These are phyloP conservation scores for Phasianus colchicus DNA, from an alignment of 2,113 vertebrate genomes.

Conservation along the genomic window DNA sequence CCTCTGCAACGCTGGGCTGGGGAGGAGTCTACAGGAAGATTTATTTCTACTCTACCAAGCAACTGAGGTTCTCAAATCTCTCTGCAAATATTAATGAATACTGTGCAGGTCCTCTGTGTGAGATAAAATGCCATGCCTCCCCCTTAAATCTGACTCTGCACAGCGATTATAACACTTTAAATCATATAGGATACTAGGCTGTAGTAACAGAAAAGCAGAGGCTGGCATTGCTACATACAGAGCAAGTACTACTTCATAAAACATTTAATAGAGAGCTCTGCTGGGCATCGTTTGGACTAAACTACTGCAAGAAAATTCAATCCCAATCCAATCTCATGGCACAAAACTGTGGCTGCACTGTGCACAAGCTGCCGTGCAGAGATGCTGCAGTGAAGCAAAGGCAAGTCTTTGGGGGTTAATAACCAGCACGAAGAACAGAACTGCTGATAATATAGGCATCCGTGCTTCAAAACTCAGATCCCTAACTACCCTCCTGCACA, in stretches of 20 bases:
- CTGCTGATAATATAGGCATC: not conserved
- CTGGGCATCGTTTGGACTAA: conserved; percentile 61
- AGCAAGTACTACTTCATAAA: conserved; percentile 47
- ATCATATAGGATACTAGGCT: not conserved
- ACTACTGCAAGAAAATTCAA: conserved; percentile 46
- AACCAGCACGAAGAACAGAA: not conserved
- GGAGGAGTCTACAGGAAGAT: not conserved
- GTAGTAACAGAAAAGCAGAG: conserved; percentile 3
- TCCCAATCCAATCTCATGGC: not conserved
- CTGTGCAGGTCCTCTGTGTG: not conserved
- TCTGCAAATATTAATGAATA: conserved; percentile 26
- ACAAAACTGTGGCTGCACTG: not conserved
- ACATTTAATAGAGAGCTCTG: conserved; percentile 60
- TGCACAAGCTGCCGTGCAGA: not conserved
- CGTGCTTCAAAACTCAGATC: not conserved
- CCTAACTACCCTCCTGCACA: not conserved
- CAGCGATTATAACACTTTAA: not conserved
- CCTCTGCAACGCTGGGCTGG: not conserved
- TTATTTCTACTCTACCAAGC: not conserved
- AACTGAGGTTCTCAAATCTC: not conserved
- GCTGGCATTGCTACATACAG: not conserved
- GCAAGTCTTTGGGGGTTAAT: conserved; percentile 9
- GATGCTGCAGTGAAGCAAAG: not conserved
- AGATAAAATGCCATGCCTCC: not conserved
- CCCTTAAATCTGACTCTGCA: not conserved